phyloP scores from a whole-genome alignment of 2,888 invertebrate genomes.

The Tenthredo notha region DNA sequence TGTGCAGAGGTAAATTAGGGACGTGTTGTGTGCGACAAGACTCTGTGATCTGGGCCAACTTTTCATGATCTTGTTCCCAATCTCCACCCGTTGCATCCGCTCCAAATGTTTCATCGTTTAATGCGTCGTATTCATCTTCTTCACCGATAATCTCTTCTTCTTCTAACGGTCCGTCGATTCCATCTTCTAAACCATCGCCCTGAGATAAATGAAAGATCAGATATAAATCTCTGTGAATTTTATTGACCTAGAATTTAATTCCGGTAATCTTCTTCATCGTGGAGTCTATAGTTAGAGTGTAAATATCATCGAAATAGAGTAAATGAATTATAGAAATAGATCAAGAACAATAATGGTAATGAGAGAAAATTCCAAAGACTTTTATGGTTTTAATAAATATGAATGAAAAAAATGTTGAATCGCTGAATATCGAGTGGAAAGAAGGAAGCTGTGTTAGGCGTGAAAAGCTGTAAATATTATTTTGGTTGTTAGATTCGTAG shows the following conservation, averaged over 20 bases:
- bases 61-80: constrained; percentile 88
- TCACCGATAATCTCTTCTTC: constrained; percentile 84
- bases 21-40: constrained; percentile 62
- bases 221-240: background rate
- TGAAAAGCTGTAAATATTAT: background rate
- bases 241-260: background rate
- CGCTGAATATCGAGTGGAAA: background rate
- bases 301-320: background rate
- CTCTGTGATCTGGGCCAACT: constrained; percentile 83
- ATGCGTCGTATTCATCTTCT: constrained; percentile 93
- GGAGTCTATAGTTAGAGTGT: background rate
- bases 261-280: background rate
- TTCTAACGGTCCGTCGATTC: constrained; percentile 78
- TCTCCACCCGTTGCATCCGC: constrained; percentile 85
- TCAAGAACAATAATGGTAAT: background rate
- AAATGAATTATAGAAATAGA: background rate
- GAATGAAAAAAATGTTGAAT: background rate
- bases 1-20: constrained; percentile 45
- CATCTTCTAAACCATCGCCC: constrained; percentile 71
- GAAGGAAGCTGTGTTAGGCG: background rate
- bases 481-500: background rate
- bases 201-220: constrained; percentile 28
- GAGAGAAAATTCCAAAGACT: background rate
- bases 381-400: background rate
- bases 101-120: constrained; percentile 96